Evolutionary conservation across 2,888 invertebrate genomes (phyloP), one percentile per base, ranked within the genome.

Genomic region (Uropetala carovei): DNA sequence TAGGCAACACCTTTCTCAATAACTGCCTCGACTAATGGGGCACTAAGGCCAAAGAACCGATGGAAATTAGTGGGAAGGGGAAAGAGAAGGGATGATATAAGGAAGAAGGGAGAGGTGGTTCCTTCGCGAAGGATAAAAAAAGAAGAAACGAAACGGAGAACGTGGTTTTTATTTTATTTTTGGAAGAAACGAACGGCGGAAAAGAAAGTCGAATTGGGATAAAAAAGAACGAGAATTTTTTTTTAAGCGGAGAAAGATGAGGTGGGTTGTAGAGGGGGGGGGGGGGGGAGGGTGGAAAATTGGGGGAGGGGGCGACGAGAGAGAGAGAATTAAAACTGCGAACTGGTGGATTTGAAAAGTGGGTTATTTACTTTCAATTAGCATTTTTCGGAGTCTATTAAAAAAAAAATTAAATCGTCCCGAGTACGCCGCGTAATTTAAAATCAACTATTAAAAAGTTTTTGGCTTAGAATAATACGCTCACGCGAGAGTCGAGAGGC

Each of bases 281-380:
- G 43, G 81, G 27, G 5, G 11, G 13, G 9, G n/a, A 22, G n/a
- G 81, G n/a, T 18, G n/a, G 81, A 81, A 22, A 56, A 18, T 43
- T 43, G 83, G n/a, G n/a, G 27, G 57, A 57, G 83, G 43, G 43
- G 83, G 43, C 43, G n/a, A 83, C 56, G 43, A 83, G 83, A 57
- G n/a, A 27, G 68, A 64, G 89, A 27, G 89, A 89, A 89, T 75
- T 75, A 75, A 75, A 75, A 75, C 22, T 75, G 27, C 75, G 22
- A 75, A 64, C 89, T 43, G 64, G 60, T 22, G 68, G 89, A 89
- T 64, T 43, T 27, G 27, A 43, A 68, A 89, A 89, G 60, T 89
- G 89, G 89, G 89, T 89, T 89, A 89, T 89, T 89, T 89, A 89
- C 89, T 89, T 89, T 89, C 89, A 89, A 89, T 89, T 89, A 89